Base-by-base conservation (phyloP, 2,113 vertebrate species). In the Saccopteryx bilineata region DNA sequence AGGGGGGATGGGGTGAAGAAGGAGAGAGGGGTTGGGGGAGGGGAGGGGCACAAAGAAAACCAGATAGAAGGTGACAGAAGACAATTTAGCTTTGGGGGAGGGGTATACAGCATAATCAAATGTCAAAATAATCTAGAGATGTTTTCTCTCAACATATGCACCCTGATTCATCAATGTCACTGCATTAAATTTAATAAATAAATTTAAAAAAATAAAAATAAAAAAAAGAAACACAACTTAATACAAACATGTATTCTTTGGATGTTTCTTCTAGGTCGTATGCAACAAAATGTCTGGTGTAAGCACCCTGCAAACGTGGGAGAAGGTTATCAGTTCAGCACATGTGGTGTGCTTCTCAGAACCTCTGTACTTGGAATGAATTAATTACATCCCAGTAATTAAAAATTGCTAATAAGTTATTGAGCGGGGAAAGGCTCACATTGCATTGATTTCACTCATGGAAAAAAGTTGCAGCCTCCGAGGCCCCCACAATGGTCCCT, bases 361-460 rank as follows among this genome's bases (percentile, higher is more conserved):
- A 74, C 78, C 0, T 19, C 82, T 60, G 48, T 65, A 14, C 74
- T 96, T 83, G 61, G 81, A 83, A 88, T 63, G 78, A 96, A 97
- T 96, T 97, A 95, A 97, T 96, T 96, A 96, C 75, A 91, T 92
- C 19, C 86, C 56, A 72, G 94, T 97, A 97, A 96, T 98, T 97
- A 97, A 96, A 97, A 97, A 91, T 79, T 93, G 95, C 94, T 97
- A 96, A 96, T 91, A 96, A 95, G 92, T 91, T 96, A 96, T 72
- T 89, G 95, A 97, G 82, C 96, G 89, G 96, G 95, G 96, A 94
- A 96, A 95, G 86, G 54, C 91, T 94, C 4, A 0, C 69, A 2
- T 79, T 17, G 48, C 91, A 83, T 61, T 68, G 94, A 96, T 96
- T 94, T 95, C 24, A 6, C 69, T 71, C 28, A 24, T 1, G 18